phyloP scores from a whole-genome alignment of 2,113 vertebrate genomes.

The Arvicanthis niloticus region DNA sequence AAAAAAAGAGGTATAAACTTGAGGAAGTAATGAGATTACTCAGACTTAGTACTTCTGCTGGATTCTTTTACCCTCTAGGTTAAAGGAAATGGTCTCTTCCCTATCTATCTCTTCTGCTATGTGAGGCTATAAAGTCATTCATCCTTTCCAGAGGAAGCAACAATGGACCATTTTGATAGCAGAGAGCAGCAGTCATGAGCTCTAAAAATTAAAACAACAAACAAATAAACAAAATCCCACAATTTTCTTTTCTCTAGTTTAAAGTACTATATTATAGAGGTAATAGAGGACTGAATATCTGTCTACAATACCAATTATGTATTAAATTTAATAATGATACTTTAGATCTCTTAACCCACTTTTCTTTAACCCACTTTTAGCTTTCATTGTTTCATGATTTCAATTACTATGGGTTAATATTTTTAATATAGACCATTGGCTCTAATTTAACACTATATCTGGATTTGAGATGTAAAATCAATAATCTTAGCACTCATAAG shows the following conservation, averaged over 20 bases:
- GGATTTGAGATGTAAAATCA: slow-evolving; percentile 45
- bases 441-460: slow-evolving; percentile 48
- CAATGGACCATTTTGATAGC: neutral
- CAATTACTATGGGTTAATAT: slow-evolving; percentile 19
- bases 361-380: slow-evolving; percentile 2
- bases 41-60: neutral
- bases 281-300: neutral
- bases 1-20: neutral
- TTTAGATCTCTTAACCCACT: neutral
- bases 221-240: neutral
- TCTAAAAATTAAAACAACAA: neutral
- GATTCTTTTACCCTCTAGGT: neutral
- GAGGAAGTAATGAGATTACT: neutral
- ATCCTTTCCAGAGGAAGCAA: neutral
- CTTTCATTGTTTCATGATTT: slow-evolving; percentile 34
- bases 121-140: neutral
- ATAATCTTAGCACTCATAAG: slow-evolving; percentile 75
- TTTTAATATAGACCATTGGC: slow-evolving; percentile 47
- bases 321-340: slow-evolving; percentile 23
- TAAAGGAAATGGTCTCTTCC: neutral
- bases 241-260: neutral
- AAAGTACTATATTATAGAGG: neutral
- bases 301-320: slow-evolving; percentile 10
- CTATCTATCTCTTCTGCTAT: neutral
- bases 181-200: neutral